Evolutionary conservation across 2,888 invertebrate genomes (phyloP), one percentile per base, ranked within the genome.

Genomic region (Atherix ibis): DNA sequence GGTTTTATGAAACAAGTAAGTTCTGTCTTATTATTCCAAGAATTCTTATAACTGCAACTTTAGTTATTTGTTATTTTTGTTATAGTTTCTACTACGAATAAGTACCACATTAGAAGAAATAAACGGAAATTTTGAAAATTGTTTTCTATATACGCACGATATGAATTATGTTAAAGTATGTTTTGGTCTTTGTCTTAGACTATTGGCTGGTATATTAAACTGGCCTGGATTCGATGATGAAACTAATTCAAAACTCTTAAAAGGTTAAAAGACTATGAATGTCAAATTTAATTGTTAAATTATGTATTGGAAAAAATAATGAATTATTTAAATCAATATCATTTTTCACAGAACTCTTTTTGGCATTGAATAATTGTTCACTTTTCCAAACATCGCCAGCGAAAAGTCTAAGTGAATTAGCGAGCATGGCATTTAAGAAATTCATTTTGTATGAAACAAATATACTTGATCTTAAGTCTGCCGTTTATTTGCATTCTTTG

Each of bases 141-240:
- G 67, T 12, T 66, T 66, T 38, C 59, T 72, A 46, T 70, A 66
- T 45, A 62, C 64, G 10, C 56, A 63, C 2, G 64, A 68, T 39
- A 58, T 68, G 13, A 54, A 59, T 34, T 58, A 66, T 36, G 52
- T 71, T 28, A 71, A 67, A 43, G 56, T 64, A 39, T 70, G 70
- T 34, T 61, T 71, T 27, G 69, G 68, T 30, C 51, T 67, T 29
- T 62, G 74, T 32, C 64, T 73, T 31, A 64, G 62, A 18, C 53
- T 74, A 29, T 53, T 70, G n/a, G 64, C 67, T 4, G 64, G 64
- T 31, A 68, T 68, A 46, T 73, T 74, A 39, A 69, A 68, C 48
- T 71, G 76, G 78, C 64, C 69, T 51, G 72, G 69, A 35, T 75
- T 76, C 48, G 62, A 61, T 40, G 69, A 64, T 46, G 62, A 58